Evolutionary conservation across 1,140 invertebrate genomes (phyloP).

Genomic region (Drosophila setifemur): DNA sequence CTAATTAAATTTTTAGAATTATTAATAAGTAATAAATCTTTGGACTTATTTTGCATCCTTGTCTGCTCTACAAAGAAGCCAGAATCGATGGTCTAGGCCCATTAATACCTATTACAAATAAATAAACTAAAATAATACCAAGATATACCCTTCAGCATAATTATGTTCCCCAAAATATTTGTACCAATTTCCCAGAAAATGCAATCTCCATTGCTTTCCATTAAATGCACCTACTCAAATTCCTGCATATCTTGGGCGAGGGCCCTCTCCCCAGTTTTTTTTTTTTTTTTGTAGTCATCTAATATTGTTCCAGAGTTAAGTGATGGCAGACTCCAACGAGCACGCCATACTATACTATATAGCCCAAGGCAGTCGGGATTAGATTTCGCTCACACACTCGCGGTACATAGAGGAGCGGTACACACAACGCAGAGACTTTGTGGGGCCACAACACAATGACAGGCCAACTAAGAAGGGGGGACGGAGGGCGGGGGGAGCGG

Average conservation of each 20-base stretch:
- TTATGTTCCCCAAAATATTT: no score
- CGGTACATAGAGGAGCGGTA: not conserved
- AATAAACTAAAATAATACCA: no score
- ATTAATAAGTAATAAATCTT: no score
- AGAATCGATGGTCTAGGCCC: no score
- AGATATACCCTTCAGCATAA: no score
- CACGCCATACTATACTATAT: constrained; percentile 2
- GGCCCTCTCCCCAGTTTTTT: no score
- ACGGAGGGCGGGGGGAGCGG: not conserved
- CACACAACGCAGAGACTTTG: constrained; percentile 9
- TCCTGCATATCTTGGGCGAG: not conserved
- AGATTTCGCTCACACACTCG: constrained; percentile 17
- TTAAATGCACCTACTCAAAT: not conserved
- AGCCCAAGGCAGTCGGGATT: constrained; percentile 12
- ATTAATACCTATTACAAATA: no score
- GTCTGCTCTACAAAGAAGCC: no score
- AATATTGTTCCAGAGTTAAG: constrained; percentile 21
- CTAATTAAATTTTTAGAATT: no score
- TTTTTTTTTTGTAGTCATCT: not conserved
- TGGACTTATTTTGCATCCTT: no score
- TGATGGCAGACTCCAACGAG: constrained; percentile 32
- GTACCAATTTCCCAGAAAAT: no score
- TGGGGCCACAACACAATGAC: constrained; percentile 60
- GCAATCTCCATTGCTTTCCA: no score
- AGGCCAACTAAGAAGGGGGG: constrained; percentile 45